phyloP scores from a whole-genome alignment of 2,113 vertebrate species.

The Sinocyclocheilus anophthalmus region DNA sequence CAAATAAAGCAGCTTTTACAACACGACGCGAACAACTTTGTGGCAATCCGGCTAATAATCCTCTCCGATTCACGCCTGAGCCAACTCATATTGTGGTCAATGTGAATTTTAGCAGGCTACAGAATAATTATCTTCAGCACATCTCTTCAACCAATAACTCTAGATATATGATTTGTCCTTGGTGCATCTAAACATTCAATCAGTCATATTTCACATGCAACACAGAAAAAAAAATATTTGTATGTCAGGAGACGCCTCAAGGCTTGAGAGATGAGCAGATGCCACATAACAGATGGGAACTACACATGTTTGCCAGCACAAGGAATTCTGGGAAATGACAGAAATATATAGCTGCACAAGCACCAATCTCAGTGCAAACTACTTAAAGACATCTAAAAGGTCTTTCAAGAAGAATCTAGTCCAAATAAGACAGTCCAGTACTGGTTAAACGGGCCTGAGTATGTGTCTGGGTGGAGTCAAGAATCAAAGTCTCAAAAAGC shows the following conservation, averaged over 20 bases:
- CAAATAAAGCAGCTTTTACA: constrained; percentile 18
- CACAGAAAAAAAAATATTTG: not conserved
- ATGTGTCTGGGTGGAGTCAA: not conserved
- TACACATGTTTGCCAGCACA: not conserved
- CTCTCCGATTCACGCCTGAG: not conserved
- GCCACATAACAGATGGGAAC: constrained; percentile 54
- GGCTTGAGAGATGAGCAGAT: constrained; percentile 51
- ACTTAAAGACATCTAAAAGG: not conserved
- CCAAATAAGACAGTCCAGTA: not conserved
- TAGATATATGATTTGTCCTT: not conserved
- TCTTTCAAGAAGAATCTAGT: not conserved
- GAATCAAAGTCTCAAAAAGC: constrained; percentile 11
- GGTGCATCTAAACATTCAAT: not conserved
- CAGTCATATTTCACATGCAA: not conserved
- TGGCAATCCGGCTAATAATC: not conserved
- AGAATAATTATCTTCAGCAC: not conserved
- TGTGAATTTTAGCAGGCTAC: constrained; percentile 3
- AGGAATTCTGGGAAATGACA: constrained; percentile 23
- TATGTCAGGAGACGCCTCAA: constrained; percentile 42
- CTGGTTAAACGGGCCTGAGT: not conserved
- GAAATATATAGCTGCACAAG: constrained; percentile 10
- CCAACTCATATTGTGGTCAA: not conserved
- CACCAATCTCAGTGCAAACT: not conserved
- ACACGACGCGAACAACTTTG: not conserved
- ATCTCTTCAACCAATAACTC: not conserved